These are phyloP conservation scores for Apus apus DNA, from an alignment of 2,113 vertebrate genomes.

Conservation along the genomic window DNA sequence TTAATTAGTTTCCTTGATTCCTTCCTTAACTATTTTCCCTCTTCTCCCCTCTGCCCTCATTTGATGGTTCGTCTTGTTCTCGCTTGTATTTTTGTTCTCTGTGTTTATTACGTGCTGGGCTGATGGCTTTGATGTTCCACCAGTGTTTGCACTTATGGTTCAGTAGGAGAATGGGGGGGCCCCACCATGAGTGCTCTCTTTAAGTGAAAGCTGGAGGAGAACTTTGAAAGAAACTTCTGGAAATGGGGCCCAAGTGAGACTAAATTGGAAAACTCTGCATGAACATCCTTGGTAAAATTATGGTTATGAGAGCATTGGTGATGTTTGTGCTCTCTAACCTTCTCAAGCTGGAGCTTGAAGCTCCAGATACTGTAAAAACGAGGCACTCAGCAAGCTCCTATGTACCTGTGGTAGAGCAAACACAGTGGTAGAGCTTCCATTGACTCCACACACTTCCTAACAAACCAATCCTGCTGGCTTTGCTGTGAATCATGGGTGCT, in stretches of 20 bases:
- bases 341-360: background rate
- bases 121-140: conserved; percentile 50
- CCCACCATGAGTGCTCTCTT: background rate
- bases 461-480: conserved; percentile 6
- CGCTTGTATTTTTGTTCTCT: background rate
- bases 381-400: background rate
- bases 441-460: background rate
- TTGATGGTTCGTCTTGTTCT: conserved; percentile 15
- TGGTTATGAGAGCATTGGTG: background rate
- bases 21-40: background rate
- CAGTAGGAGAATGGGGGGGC: background rate
- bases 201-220: background rate
- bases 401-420: background rate
- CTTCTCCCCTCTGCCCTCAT: background rate
- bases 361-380: background rate
- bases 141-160: conserved; percentile 44
- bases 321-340: background rate
- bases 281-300: background rate
- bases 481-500: background rate
- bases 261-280: background rate
- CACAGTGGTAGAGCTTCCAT: conserved; percentile 11
- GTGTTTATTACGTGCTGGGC: conserved; percentile 1
- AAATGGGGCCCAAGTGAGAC: background rate
- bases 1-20: background rate
- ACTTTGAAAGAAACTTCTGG: background rate